phyloP scores from a whole-genome alignment of 2,888 invertebrate genomes.

The Cosmia trapezina region DNA sequence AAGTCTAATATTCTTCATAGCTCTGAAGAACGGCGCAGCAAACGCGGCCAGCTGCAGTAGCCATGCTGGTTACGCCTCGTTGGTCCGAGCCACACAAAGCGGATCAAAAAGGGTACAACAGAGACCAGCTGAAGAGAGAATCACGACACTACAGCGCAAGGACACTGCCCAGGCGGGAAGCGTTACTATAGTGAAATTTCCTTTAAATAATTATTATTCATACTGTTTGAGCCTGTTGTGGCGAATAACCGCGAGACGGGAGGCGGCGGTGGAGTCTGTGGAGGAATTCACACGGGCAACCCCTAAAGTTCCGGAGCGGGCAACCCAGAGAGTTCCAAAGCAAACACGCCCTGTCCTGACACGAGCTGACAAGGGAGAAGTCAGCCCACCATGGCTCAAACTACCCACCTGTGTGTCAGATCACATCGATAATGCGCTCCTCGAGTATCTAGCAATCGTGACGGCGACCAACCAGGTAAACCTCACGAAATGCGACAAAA shows the following conservation, averaged over 20 bases:
- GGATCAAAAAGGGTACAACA: conserved; percentile 3
- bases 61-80: background rate
- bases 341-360: conserved; percentile 2
- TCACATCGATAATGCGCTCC: conserved; percentile 34
- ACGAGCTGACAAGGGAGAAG: conserved; percentile 42
- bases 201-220: no score
- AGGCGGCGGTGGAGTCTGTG: conserved; percentile 2
- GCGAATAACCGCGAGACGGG: background rate
- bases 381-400: conserved; percentile 15
- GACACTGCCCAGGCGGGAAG: background rate
- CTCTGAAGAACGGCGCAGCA: conserved; percentile 16
- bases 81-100: conserved; percentile 18
- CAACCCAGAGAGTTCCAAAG: background rate
- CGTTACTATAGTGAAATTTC: background rate
- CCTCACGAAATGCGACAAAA: conserved; percentile 18
- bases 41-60: background rate
- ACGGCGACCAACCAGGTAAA: conserved; percentile 30
- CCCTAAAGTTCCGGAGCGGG: background rate
- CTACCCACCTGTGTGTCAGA: background rate
- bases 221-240: background rate
- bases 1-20: conserved; percentile 33
- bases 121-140: conserved; percentile 16
- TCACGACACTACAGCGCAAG: background rate
- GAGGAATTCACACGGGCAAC: background rate
- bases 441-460: conserved; percentile 35